Evolutionary conservation across 1,140 invertebrate species (phyloP).

Genomic region (Drosophila littoralis): DNA sequence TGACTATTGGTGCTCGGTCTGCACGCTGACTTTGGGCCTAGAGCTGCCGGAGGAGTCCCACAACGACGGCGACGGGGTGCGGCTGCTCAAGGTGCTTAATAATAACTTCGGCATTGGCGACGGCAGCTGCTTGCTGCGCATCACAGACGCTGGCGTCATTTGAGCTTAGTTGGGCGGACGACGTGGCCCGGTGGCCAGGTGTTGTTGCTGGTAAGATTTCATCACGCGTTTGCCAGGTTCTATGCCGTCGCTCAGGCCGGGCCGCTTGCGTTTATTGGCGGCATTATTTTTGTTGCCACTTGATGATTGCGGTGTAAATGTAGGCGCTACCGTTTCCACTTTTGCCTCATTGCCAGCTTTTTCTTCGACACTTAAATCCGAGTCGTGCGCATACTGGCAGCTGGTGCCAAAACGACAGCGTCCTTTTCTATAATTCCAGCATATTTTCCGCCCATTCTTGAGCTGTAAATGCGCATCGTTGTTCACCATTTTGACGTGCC

Average conservation of each 20-base stretch:
- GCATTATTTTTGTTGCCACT: constrained; percentile 1
- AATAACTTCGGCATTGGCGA: constrained; percentile 50
- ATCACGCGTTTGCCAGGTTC: constrained; percentile 94
- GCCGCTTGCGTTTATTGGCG: constrained; percentile 88
- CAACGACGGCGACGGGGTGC: constrained; percentile 46
- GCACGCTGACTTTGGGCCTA: constrained; percentile 52
- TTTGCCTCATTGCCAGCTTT: constrained; percentile 63
- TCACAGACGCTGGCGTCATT: constrained; percentile 62
- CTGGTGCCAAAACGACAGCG: constrained; percentile 95
- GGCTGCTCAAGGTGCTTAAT: constrained; percentile 53
- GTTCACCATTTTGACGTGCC: constrained; percentile 96
- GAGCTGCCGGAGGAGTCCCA: constrained; percentile 31
- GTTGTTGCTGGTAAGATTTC: constrained; percentile 87
- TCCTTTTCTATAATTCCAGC: constrained; percentile 97
- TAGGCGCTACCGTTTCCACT: constrained; percentile 7
- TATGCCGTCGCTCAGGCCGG: constrained; percentile 91
- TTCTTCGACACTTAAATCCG: constrained; percentile 87
- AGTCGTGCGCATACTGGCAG: constrained; percentile 96
- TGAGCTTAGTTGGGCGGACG: constrained; percentile 67
- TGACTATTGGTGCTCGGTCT: constrained; percentile 64
- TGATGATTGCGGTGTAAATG: background rate
- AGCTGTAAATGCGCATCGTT: constrained; percentile 89
- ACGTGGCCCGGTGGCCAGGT: constrained; percentile 1
- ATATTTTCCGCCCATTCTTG: constrained; percentile 95
- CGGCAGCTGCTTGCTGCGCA: constrained; percentile 49